Percentiles rank a stretch among this genome's conserved stretches.
Evolutionary conservation across 2,888 invertebrate genomes (phyloP).

Genomic region (Heliconius aoede): DNA sequence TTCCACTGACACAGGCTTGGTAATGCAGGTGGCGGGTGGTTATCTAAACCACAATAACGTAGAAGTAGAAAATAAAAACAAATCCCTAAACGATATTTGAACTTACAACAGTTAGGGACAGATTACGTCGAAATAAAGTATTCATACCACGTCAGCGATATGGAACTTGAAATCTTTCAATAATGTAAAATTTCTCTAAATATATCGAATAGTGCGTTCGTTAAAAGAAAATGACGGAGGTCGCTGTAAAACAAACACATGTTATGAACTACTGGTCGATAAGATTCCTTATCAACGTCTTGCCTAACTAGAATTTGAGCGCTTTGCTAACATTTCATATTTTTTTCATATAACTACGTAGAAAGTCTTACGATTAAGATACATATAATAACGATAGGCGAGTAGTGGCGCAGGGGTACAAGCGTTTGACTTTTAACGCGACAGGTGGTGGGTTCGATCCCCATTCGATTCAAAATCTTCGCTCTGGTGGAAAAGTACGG

Average conservation of each 20-base stretch:
- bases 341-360: not conserved
- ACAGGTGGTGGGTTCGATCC: too few species aligned
- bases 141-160: not conserved
- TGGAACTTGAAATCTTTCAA: not conserved
- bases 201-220: not conserved
- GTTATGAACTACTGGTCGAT: slow-evolving; percentile 51
- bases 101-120: too few species aligned
- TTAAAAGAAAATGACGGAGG: slow-evolving; percentile 33
- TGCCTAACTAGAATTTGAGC: slow-evolving; percentile 62
- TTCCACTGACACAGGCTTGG: too few species aligned
- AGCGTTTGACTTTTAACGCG: too few species aligned
- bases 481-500: too few species aligned
- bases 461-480: too few species aligned
- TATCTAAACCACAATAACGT: not conserved
- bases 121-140: not conserved
- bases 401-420: too few species aligned
- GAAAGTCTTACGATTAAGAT: not conserved
- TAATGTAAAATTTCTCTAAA: not conserved
- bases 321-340: slow-evolving; percentile 52
- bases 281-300: slow-evolving; percentile 63
- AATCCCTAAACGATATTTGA: too few species aligned
- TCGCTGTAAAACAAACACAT: slow-evolving; percentile 49
- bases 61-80: not conserved
- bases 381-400: not conserved
- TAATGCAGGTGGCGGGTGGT: not conserved